Percentiles rank a stretch among this genome's conserved stretches.
Conservation (phyloP, 2,113 vertebrate species). For the Pelecanus crispus region DNA sequence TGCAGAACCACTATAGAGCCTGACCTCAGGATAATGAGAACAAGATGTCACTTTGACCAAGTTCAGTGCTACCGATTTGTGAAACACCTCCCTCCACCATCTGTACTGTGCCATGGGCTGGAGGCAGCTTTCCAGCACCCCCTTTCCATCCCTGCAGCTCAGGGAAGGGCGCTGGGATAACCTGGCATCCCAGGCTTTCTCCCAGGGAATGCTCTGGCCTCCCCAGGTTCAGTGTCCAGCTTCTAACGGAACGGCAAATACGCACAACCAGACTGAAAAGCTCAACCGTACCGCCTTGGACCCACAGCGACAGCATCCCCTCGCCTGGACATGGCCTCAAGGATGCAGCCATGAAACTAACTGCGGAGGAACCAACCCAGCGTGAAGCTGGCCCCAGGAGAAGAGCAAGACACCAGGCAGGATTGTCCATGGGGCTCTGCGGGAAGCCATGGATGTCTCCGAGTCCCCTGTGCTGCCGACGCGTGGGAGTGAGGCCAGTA, state of each 20-base stretch:
- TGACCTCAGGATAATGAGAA: background rate
- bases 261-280: background rate
- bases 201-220: background rate
- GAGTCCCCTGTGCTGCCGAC: background rate
- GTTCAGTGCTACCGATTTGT: background rate
- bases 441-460: background rate
- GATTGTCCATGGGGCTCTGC: background rate
- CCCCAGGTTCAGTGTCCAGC: background rate
- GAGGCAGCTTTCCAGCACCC: background rate
- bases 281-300: background rate
- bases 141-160: background rate
- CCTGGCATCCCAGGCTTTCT: background rate
- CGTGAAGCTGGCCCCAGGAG: background rate
- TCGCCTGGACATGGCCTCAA: accelerated
- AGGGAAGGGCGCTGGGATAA: background rate
- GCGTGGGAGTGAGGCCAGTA: background rate
- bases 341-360: background rate
- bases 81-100: background rate
- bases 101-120: background rate
- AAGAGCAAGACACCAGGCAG: background rate
- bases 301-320: background rate
- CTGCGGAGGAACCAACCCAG: background rate
- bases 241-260: background rate
- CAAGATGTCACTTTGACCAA: background rate
- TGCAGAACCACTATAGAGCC: background rate